These are phyloP conservation scores for Helostoma temminkii DNA, from an alignment of 2,797 vertebrate genomes.

Conservation along the genomic window DNA sequence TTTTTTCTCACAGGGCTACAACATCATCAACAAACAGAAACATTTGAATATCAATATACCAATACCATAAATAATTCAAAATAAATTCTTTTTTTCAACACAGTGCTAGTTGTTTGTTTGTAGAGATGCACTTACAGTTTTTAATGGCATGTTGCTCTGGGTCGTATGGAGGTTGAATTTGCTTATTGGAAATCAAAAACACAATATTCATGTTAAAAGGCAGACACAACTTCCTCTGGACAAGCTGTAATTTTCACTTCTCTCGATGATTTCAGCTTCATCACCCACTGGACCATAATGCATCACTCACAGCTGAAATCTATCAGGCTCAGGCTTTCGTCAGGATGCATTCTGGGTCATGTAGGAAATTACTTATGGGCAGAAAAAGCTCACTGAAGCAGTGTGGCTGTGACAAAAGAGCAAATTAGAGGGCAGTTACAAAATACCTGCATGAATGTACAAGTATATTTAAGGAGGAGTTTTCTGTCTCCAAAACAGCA, in stretches of 20 bases:
- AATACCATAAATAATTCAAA: background rate
- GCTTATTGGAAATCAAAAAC: background rate
- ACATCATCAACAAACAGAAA: too few relatives aligned
- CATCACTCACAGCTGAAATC: constrained; percentile 37
- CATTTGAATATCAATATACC: background rate
- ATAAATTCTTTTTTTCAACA: constrained; percentile 3
- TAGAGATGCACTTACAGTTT: background rate
- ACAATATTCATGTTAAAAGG: too few relatives aligned
- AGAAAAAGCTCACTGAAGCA: constrained; percentile 8
- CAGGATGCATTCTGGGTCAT: constrained; percentile 39
- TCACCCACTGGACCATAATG: constrained; percentile 48
- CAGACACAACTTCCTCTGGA: too few relatives aligned
- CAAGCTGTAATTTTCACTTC: constrained; percentile 22
- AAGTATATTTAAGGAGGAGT: constrained; percentile 13
- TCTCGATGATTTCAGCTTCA: constrained; percentile 34
- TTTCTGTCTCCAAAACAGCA: constrained; percentile 34
- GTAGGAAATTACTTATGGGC: constrained; percentile 20
- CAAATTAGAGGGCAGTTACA: constrained; percentile 51
- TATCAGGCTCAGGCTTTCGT: constrained; percentile 46
- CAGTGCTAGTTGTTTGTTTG: background rate
- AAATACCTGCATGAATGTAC: constrained; percentile 34
- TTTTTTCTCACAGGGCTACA: background rate
- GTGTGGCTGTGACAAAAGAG: constrained; percentile 19
- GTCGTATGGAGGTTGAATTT: background rate
- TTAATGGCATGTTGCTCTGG: background rate